These are phyloP conservation scores for Micrasema minimum DNA, from an alignment of 1,140 invertebrate genomes.

Conservation along the genomic window DNA sequence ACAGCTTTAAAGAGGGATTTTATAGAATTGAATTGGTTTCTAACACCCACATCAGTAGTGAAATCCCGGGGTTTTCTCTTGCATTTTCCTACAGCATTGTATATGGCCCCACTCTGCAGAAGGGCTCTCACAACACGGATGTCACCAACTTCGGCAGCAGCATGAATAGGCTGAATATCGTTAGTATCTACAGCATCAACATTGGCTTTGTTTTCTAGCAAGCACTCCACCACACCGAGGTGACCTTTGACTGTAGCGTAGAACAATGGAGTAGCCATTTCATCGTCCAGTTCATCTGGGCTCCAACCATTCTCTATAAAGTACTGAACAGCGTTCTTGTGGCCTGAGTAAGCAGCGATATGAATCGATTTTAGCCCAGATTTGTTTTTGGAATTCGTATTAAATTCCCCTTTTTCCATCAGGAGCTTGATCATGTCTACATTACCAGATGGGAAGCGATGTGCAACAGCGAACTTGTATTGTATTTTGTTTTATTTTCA, in stretches of 20 bases:
- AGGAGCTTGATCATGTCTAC: neutral
- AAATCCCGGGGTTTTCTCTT: neutral
- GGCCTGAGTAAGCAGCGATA: neutral
- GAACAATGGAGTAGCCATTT: neutral
- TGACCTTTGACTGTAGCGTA: neutral
- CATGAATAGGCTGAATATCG: neutral
- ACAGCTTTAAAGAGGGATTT: constrained; percentile 18
- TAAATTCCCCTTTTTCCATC: neutral
- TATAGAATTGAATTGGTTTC: neutral
- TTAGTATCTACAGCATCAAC: neutral
- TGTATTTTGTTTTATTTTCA: neutral
- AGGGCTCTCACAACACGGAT: neutral
- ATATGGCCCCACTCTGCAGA: neutral
- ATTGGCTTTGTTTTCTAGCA: neutral
- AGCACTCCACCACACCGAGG: neutral
- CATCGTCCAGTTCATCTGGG: neutral
- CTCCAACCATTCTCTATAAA: constrained; percentile 8
- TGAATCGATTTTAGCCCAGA: neutral
- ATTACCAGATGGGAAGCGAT: constrained; percentile 3
- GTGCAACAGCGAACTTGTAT: neutral
- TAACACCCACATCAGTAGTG: neutral
- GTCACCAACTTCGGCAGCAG: neutral
- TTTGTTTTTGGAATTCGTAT: neutral
- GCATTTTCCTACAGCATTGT: neutral
- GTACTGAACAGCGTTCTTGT: neutral